A percentile compares a stretch with the other conserved stretches of the same genome.
These are phyloP conservation scores for Thyatira batis DNA, from an alignment of 2,888 invertebrate species.

Conservation along the genomic window DNA sequence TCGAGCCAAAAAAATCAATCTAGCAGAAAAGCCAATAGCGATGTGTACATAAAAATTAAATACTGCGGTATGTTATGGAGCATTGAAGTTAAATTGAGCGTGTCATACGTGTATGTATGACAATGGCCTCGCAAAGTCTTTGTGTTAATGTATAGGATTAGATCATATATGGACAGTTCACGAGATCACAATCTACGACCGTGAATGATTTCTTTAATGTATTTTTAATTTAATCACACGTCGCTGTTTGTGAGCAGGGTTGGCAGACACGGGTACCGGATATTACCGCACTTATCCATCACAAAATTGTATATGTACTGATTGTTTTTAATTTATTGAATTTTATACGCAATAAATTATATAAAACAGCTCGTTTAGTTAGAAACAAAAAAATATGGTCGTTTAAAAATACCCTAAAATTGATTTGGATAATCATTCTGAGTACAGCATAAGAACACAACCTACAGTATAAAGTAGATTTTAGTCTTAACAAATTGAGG, in stretches of 20 bases:
- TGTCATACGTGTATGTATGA: constrained; percentile 19
- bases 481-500: too few species aligned
- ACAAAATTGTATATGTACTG: neutral
- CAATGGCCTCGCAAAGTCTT: constrained; percentile 44
- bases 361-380: too few species aligned
- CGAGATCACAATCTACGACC: constrained; percentile 23
- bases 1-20: too few species aligned
- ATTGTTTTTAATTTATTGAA: neutral
- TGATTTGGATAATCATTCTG: too few species aligned
- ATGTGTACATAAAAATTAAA: neutral
- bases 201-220: constrained; percentile 25
- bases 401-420: neutral
- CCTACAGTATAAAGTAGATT: too few species aligned
- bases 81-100: neutral
- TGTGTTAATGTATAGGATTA: constrained; percentile 21
- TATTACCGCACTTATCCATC: neutral
- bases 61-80: neutral
- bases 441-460: too few species aligned
- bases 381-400: neutral
- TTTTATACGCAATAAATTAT: neutral
- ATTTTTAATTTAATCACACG: constrained; percentile 31
- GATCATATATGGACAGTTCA: constrained; percentile 33
- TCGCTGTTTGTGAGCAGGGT: constrained; percentile 2
- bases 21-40: too few species aligned
- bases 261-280: neutral